These are phyloP conservation scores for Melitaea cinxia DNA, from an alignment of 1,140 invertebrate genomes.

Conservation along the genomic window DNA sequence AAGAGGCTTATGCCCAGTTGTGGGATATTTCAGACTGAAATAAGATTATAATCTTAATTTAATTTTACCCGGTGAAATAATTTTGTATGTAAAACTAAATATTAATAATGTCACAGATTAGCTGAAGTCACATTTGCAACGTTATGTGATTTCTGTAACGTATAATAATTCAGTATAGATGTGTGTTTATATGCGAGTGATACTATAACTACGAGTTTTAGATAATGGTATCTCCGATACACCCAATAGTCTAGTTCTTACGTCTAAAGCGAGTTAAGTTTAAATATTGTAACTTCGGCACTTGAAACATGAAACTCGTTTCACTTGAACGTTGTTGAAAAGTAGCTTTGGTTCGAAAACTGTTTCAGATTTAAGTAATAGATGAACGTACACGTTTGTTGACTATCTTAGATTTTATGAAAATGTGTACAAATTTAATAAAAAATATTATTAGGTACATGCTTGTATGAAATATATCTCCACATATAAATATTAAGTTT, in stretches of 20 bases:
- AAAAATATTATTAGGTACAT: no score
- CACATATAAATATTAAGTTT: no score
- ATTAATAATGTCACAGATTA: no score
- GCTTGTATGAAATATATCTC: no score
- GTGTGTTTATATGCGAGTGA: background rate
- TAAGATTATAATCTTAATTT: no score
- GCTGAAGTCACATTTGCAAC: no score
- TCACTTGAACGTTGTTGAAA: constrained; percentile 40
- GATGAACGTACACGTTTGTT: background rate
- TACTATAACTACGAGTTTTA: background rate
- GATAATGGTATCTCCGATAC: background rate
- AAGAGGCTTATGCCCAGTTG: no score
- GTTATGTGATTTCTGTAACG: no score
- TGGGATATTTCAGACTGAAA: no score
- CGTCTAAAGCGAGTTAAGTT: constrained; percentile 39
- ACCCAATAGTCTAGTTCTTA: constrained; percentile 25
- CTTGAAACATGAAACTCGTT: constrained; percentile 40
- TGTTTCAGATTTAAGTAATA: constrained; percentile 25
- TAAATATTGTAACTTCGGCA: constrained; percentile 38
- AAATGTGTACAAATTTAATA: no score
- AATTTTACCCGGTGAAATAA: no score
- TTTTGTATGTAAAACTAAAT: no score
- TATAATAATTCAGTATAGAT: background rate
- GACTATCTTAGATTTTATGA: background rate
- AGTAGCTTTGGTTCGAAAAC: constrained; percentile 25